Base-by-base conservation (phyloP, 2,113 vertebrate species). In the Charina bottae region DNA sequence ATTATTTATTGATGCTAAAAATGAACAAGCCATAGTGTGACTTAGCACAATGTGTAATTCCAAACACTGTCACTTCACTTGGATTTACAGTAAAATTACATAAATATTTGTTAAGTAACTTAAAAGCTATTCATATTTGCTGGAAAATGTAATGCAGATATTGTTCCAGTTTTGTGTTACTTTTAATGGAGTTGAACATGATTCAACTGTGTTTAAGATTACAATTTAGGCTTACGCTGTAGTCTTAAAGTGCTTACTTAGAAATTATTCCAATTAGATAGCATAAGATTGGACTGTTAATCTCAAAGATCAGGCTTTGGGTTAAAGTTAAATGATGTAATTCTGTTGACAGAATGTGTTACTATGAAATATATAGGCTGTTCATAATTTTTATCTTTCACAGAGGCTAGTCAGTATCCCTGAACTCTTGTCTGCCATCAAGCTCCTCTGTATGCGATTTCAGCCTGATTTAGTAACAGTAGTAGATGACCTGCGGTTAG, bases 381-480 rank as follows among this genome's bases (percentile, higher is more conserved):
- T 64, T 84, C 2, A 54, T 93, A 89, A 54, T 53, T 64, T 6
- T 37, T 92, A 24, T 94, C 90, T 91, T 92, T 1, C 64, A 62
- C 94, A 99, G 99, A 98, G 98, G 15, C 97, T 99, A 90, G 99
- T 99, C 93, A 99, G 99, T 94, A 99, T 99, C 94, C 99, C 99
- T 0, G 99, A 99, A 96, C 98, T 99, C 84, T 96, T 99, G 95
- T 99, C 99, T 49, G 99, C 99, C 94, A 99, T 99, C 96, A 99
- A 99, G 95, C 97, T 99, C 94, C 97, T 99, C 90, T 99, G 99
- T 94, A 99, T 99, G 99, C 98, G 98, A 94, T 99, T 99, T 97
- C 99, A 99, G 92, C 98, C 98, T 17, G 99, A 99, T 72, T 96
- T 99, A 95, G 99, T 99, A 6, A 98, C 98, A 0, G 98, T 98